Evolutionary conservation across 2,888 invertebrate genomes (phyloP), one percentile per base, ranked within the genome.

Genomic region (Drosophila sordidula): DNA sequence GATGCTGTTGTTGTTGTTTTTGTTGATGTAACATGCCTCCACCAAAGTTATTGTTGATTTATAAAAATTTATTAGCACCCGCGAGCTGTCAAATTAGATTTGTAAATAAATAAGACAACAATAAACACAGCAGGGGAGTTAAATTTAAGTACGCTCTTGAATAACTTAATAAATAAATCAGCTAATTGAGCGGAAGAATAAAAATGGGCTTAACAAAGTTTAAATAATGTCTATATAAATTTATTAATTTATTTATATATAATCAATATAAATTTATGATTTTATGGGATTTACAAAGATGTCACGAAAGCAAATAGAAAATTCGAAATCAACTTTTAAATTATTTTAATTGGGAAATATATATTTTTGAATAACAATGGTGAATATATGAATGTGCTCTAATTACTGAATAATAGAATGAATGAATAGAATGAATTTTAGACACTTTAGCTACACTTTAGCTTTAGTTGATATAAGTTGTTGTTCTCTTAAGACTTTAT

Each of bases 11-110:
- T 46, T 16, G 29, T 47, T n/a, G 12, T 46, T 18, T 18, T 18
- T 66, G 6, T 69, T 9, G 29, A 29, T 29, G 29, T 29, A 29
- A 9, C 29, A 29, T 29, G 29, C 29, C 9, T 8, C 29, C 29
- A 29, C 29, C 9, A 29, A 29, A 29, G 29, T 29, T 76, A 45
- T 65, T 75, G 52, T 67, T 75, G 34, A 65, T 22, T 42, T 42
- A 42, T 0, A 50, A 46, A 75, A 75, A 67, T 70, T 70, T 70
- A 67, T 80, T 80, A 72, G 70, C 66, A 44, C 58, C 39, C 56
- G 41, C 49, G 26, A 58, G 50, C 18, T 47, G 38, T 47, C 52
- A 47, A 71, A 70, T 75, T 75, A 46, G 59, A 72, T 65, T 67
- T 71, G 75, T 56, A 61, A 78, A 73, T 68, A 83, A 69, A 54